These are phyloP conservation scores for Manis pentadactyla DNA, from an alignment of 2,797 vertebrate species.

Conservation along the genomic window DNA sequence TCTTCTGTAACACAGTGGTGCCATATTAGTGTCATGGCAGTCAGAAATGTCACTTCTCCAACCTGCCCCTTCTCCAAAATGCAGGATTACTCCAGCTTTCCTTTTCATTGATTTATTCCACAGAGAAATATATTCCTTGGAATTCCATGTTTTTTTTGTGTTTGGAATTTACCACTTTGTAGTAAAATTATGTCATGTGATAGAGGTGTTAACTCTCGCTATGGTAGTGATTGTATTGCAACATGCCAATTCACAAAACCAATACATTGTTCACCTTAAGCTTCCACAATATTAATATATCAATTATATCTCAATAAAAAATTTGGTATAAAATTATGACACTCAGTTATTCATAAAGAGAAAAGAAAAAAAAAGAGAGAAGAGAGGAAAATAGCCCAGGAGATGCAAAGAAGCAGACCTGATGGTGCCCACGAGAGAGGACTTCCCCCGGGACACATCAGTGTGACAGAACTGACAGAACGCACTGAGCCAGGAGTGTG, in stretches of 20 bases:
- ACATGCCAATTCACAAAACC: too few species aligned
- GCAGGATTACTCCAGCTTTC: neutral
- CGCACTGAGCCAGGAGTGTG: rapidly evolving
- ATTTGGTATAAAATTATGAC: too few species aligned
- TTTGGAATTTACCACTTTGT: neutral
- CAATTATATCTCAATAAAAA: neutral
- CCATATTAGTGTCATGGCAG: neutral
- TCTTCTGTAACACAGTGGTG: too few species aligned
- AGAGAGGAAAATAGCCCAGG: neutral
- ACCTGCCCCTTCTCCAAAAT: neutral
- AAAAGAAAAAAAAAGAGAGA: neutral
- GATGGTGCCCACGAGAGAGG: neutral
- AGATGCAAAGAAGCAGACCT: neutral
- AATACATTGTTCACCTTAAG: rapidly evolving
- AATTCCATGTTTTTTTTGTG: neutral
- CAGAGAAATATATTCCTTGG: neutral
- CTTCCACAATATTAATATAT: neutral
- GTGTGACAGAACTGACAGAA: neutral
- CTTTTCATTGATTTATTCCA: neutral
- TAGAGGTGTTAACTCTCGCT: neutral
- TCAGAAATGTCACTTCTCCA: neutral
- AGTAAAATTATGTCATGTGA: neutral
- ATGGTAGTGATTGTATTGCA: rapidly evolving
- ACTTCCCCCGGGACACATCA: neutral
- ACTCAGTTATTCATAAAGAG: neutral